A percentile compares a stretch with the other conserved stretches of the same genome.
These are phyloP conservation scores for Tineola bisselliella DNA, from an alignment of 2,888 invertebrate genomes.

Conservation along the genomic window DNA sequence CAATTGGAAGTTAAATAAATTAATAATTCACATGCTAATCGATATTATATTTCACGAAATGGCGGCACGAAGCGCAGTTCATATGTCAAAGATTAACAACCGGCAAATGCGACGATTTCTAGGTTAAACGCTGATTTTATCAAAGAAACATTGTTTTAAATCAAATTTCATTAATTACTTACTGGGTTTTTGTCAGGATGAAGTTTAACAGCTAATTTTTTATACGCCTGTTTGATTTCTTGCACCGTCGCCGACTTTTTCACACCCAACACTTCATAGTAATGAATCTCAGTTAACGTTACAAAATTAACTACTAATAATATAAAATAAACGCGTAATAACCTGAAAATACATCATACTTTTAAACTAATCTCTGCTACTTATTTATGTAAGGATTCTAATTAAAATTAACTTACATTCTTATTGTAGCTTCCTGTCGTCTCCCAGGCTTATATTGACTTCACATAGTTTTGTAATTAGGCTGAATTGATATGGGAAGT, in stretches of 20 bases:
- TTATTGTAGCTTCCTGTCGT: background rate
- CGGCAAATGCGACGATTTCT: too few relatives aligned
- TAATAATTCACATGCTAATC: background rate
- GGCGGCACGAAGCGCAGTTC: too few relatives aligned
- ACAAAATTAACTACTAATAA: conserved; percentile 24
- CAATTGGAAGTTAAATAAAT: background rate
- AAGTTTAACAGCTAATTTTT: conserved; percentile 75
- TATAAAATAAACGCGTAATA: background rate
- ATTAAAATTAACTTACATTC: background rate
- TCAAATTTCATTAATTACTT: conserved; percentile 25
- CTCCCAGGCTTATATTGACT: background rate
- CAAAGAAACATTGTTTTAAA: too few relatives aligned
- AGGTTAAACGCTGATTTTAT: too few relatives aligned
- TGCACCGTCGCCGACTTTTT: conserved; percentile 72
- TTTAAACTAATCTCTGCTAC: background rate
- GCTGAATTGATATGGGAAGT: background rate
- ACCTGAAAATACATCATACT: background rate
- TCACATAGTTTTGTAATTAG: background rate
- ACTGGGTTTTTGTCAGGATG: conserved; percentile 81
- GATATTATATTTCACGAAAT: too few relatives aligned
- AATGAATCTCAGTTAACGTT: conserved; percentile 40
- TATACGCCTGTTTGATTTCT: conserved; percentile 81
- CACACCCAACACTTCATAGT: conserved; percentile 75
- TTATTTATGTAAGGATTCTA: background rate
- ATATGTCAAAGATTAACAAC: too few relatives aligned